Percentiles rank a stretch among this genome's conserved stretches.
Conservation (phyloP, 2,888 invertebrate genomes). For the Drosophila helvetica region DNA sequence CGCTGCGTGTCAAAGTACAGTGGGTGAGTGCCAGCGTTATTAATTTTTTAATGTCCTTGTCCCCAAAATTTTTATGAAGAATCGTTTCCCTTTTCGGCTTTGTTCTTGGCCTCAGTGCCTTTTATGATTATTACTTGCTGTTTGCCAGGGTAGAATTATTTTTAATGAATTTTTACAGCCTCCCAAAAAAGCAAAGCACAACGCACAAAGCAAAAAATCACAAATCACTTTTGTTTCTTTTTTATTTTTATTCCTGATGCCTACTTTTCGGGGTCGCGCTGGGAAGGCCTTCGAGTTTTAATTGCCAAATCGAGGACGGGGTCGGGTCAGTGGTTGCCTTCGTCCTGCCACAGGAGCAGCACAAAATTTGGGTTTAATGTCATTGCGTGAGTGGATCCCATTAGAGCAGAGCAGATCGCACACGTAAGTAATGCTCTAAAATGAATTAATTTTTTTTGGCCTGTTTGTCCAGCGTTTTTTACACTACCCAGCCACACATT, state of each 20-base stretch:
- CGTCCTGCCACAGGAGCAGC: slow-evolving; percentile 62
- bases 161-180: slow-evolving; percentile 53
- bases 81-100: slow-evolving; percentile 26
- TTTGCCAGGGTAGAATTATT: slow-evolving; percentile 17
- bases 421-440: slow-evolving; percentile 52
- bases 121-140: slow-evolving; percentile 51
- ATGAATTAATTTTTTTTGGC: slow-evolving; percentile 22
- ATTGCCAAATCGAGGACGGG: slow-evolving; percentile 68
- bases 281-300: slow-evolving; percentile 82
- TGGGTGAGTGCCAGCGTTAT: slow-evolving; percentile 77
- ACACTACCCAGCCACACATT: slow-evolving; percentile 33
- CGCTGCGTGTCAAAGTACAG: slow-evolving; percentile 81
- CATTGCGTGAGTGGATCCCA: slow-evolving; percentile 68
- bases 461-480: slow-evolving; percentile 23
- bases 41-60: slow-evolving; percentile 52
- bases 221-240: slow-evolving; percentile 62
- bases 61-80: slow-evolving; percentile 36
- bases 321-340: slow-evolving; percentile 64
- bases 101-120: slow-evolving; percentile 18
- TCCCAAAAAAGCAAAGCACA: slow-evolving; percentile 16
- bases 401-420: slow-evolving; percentile 54
- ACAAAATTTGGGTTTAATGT: slow-evolving; percentile 68
- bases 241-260: slow-evolving; percentile 28
- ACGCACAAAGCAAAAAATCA: slow-evolving; percentile 50
- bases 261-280: slow-evolving; percentile 35